phyloP scores from a whole-genome alignment of 2,797 vertebrate genomes.

The Darevskia mixta region DNA sequence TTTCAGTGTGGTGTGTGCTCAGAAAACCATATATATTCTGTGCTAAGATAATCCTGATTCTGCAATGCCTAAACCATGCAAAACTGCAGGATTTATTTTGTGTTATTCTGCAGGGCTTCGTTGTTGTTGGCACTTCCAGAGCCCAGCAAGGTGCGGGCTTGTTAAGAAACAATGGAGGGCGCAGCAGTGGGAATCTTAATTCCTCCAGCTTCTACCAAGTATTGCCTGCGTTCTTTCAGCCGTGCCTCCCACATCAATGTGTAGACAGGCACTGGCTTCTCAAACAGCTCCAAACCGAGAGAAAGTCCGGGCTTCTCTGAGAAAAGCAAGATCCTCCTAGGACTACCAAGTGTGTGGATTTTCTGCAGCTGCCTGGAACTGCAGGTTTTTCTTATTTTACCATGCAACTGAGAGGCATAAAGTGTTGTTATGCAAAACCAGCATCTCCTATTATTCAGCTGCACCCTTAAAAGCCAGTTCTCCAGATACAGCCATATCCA shows the following conservation, averaged over 20 bases:
- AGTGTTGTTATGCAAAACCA: background rate
- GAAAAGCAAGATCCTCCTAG: too few relatives aligned
- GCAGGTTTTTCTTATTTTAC: background rate
- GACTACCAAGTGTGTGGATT: background rate
- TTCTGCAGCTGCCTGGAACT: background rate
- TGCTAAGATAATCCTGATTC: too few relatives aligned
- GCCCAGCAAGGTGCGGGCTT: background rate
- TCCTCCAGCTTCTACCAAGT: too few relatives aligned
- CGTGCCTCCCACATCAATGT: too few relatives aligned
- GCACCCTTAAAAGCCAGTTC: background rate
- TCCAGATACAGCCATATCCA: background rate
- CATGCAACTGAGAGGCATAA: background rate
- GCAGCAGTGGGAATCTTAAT: background rate
- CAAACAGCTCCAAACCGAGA: too few relatives aligned
- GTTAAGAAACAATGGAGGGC: background rate
- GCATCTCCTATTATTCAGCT: background rate
- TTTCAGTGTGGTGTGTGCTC: background rate
- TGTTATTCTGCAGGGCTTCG: too few relatives aligned
- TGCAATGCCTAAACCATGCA: background rate
- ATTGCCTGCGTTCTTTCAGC: background rate
- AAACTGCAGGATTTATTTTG: background rate
- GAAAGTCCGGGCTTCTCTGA: background rate
- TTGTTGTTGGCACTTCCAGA: background rate
- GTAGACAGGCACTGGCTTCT: background rate
- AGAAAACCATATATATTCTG: background rate